These are phyloP conservation scores for Heliconius cydno DNA, from an alignment of 2,888 invertebrate genomes.

Conservation along the genomic window DNA sequence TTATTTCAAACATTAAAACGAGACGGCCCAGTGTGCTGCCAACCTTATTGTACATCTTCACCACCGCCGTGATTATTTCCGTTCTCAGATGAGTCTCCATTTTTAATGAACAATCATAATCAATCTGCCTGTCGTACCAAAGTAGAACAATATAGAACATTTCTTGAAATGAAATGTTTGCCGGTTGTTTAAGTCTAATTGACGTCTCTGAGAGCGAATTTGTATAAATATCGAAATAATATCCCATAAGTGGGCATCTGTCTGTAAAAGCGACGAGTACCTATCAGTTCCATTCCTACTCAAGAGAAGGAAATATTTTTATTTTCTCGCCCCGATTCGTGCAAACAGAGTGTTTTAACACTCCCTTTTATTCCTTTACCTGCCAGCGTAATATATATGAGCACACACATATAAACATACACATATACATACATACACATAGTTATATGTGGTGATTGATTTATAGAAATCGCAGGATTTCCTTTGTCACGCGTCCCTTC, in stretches of 20 bases:
- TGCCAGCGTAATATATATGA: neutral
- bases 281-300: neutral
- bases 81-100: constrained; percentile 37
- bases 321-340: neutral
- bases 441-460: neutral
- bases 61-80: constrained; percentile 23
- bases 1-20: neutral
- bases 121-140: constrained; percentile 24
- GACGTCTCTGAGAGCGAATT: no score
- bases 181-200: no score
- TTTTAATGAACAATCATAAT: constrained; percentile 41
- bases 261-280: neutral
- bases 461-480: constrained; percentile 20
- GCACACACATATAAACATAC: neutral
- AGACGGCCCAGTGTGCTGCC: constrained; percentile 14
- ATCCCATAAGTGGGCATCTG: neutral
- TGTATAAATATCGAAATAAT: no score
- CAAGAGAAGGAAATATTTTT: neutral
- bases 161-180: no score
- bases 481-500: constrained; percentile 17
- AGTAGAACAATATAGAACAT: neutral
- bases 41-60: constrained; percentile 22
- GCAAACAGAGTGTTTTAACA: neutral
- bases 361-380: neutral
- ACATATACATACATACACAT: neutral